phyloP scores from a whole-genome alignment of 2,888 invertebrate genomes.

The Microctonus aethiopoides region DNA sequence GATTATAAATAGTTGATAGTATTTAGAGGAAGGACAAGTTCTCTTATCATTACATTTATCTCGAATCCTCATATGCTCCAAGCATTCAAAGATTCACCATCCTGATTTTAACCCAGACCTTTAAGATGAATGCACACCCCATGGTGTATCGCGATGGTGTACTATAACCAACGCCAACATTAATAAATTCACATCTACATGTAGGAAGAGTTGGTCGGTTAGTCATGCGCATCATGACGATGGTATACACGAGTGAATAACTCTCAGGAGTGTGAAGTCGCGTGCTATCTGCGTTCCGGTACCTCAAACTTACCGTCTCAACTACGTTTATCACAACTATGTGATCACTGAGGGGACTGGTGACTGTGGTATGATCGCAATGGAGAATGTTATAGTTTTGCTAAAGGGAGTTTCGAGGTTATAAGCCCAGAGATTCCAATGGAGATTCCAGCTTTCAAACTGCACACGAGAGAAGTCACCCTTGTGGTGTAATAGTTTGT shows the following conservation, averaged over 20 bases:
- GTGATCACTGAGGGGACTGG: not conserved
- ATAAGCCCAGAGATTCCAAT: not conserved
- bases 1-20: not conserved
- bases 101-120: not conserved
- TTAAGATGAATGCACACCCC: not conserved
- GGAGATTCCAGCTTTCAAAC: not conserved
- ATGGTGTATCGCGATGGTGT: not conserved
- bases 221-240: not conserved
- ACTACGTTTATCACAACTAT: constrained; percentile 20
- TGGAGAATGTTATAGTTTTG: constrained; percentile 27
- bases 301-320: constrained; percentile 10
- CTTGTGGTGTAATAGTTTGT: not conserved
- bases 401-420: constrained; percentile 6
- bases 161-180: constrained; percentile 15
- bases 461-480: not conserved
- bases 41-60: not conserved
- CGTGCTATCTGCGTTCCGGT: constrained; percentile 1
- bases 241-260: constrained; percentile 34
- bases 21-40: not conserved
- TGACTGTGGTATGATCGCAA: not conserved
- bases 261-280: not conserved
- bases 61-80: not conserved
- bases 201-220: constrained; percentile 21
- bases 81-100: not conserved
- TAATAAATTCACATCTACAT: constrained; percentile 35